Percentiles rank a stretch among this genome's conserved stretches.
phyloP scores from a whole-genome alignment of 2,888 invertebrate genomes.

The Timandra comae region DNA sequence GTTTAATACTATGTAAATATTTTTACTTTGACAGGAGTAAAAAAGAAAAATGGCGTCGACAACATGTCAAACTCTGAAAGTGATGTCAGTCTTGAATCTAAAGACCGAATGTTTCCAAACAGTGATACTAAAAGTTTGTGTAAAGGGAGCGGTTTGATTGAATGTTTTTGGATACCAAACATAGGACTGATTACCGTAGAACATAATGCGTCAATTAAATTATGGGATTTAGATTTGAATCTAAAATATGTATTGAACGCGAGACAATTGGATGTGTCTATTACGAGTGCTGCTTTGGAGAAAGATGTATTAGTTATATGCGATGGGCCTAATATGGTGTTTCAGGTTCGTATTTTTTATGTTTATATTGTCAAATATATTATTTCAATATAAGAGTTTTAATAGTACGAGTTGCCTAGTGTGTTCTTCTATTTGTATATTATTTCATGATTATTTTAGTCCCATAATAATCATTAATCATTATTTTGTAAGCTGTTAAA shows the following conservation, averaged over 20 bases:
- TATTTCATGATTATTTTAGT: too few species aligned
- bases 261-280: slow-evolving; percentile 43
- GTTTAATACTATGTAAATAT: too few species aligned
- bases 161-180: slow-evolving; percentile 50
- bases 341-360: slow-evolving; percentile 45
- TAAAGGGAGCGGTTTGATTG: slow-evolving; percentile 44
- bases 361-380: too few species aligned
- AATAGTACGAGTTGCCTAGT: too few species aligned
- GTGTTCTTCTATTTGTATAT: too few species aligned
- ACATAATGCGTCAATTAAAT: slow-evolving; percentile 53
- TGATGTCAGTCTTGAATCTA: slow-evolving; percentile 44
- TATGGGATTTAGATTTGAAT: slow-evolving; percentile 51
- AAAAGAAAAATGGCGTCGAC: slow-evolving; percentile 41
- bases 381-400: too few species aligned
- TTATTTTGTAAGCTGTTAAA: too few species aligned
- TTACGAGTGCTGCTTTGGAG: slow-evolving; percentile 51
- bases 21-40: too few species aligned
- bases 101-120: slow-evolving; percentile 40
- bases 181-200: slow-evolving; percentile 57
- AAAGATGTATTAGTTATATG: slow-evolving; percentile 57
- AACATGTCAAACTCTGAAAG: slow-evolving; percentile 47
- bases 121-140: slow-evolving; percentile 41
- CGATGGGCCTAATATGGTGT: slow-evolving; percentile 48
- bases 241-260: slow-evolving; percentile 47
- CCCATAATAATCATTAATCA: too few species aligned